A percentile compares a stretch with the other conserved stretches of the same genome.
phyloP scores from a whole-genome alignment of 2,888 invertebrate species.

The Choristoneura rosaceana region DNA sequence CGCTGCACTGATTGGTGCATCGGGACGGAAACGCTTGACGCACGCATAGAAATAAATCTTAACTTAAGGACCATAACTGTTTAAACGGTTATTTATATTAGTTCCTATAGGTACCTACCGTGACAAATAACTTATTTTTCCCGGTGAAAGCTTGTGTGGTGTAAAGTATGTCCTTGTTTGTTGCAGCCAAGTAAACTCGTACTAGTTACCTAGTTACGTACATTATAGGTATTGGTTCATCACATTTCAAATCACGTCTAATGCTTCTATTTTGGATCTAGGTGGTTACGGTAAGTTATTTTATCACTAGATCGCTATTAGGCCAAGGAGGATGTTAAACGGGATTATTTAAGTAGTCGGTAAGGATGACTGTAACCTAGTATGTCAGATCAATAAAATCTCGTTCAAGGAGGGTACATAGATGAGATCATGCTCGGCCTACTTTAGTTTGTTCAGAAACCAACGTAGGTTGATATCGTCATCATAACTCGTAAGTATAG shows the following conservation, averaged over 20 bases:
- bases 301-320: background rate
- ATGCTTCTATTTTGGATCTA: background rate
- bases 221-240: too few species aligned
- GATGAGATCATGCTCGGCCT: conserved; percentile 1
- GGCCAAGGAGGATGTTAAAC: background rate
- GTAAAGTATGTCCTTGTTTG: background rate
- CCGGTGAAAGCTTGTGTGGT: background rate
- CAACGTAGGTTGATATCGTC: background rate
- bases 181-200: background rate
- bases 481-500: too few species aligned
- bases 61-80: too few species aligned
- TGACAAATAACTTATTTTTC: background rate
- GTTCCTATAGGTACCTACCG: too few species aligned
- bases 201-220: background rate
- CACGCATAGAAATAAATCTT: background rate
- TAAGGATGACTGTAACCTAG: background rate
- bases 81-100: too few species aligned
- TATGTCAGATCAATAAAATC: background rate
- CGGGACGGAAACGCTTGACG: background rate
- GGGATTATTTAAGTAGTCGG: background rate
- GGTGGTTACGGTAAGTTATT: background rate
- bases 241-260: background rate
- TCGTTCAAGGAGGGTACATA: too few species aligned
- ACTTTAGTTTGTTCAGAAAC: background rate
- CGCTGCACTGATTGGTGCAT: conserved; percentile 8